These are phyloP conservation scores for Manduca sexta DNA, from an alignment of 1,140 invertebrate genomes.

Conservation along the genomic window DNA sequence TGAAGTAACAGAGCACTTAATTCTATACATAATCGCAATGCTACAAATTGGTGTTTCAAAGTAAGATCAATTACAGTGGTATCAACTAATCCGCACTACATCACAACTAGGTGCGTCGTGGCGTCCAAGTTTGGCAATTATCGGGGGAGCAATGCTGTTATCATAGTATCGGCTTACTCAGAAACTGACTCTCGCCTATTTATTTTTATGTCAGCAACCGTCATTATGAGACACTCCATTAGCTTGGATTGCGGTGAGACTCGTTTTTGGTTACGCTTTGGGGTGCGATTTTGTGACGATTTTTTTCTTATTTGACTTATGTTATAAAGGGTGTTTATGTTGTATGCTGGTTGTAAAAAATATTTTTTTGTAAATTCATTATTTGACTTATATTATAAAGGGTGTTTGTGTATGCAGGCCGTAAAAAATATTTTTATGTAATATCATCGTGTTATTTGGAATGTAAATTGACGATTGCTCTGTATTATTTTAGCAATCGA, in stretches of 20 bases:
- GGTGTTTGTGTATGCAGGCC: too few species aligned
- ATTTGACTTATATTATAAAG: too few species aligned
- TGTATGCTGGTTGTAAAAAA: too few species aligned
- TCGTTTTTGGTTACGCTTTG: constrained; percentile 68
- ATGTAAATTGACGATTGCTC: too few species aligned
- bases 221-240: constrained; percentile 73
- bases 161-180: constrained; percentile 73
- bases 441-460: too few species aligned
- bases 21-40: too few species aligned
- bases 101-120: constrained; percentile 35
- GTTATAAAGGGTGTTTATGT: not conserved
- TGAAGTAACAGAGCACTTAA: too few species aligned
- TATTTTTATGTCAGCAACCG: constrained; percentile 73
- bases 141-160: constrained; percentile 69
- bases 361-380: too few species aligned
- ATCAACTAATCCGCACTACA: constrained; percentile 48
- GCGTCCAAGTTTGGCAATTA: constrained; percentile 70
- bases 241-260: constrained; percentile 67
- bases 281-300: constrained; percentile 52
- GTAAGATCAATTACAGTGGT: constrained; percentile 37
- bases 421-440: too few species aligned
- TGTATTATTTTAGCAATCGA: too few species aligned
- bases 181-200: constrained; percentile 72
- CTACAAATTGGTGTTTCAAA: constrained; percentile 11
- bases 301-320: constrained; percentile 21